Conservation (phyloP, 1,140 invertebrate genomes). For the Myzus persicae region DNA sequence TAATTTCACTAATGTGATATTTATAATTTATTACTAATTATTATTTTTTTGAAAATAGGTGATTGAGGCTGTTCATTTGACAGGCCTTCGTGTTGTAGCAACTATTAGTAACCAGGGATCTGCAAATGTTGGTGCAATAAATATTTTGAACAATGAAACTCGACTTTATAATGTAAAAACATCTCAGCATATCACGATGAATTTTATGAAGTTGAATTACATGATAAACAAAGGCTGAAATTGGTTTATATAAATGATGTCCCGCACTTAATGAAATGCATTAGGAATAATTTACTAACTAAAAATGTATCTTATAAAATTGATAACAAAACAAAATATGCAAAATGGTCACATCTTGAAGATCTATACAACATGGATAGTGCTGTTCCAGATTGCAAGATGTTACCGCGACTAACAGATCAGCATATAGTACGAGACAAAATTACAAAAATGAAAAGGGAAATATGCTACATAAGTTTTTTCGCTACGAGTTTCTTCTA, state of each 20-base stretch:
- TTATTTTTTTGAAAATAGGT: not conserved
- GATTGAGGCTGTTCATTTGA: not conserved
- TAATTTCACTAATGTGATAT: not conserved
- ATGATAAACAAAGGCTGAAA: not conserved
- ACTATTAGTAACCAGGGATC: not conserved
- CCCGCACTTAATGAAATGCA: not conserved
- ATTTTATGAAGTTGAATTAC: not conserved
- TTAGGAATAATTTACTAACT: not conserved
- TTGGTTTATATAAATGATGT: slow-evolving; percentile 1
- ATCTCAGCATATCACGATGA: not conserved
- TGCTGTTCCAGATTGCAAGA: too few relatives aligned
- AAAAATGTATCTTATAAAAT: not conserved
- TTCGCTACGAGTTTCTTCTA: not conserved
- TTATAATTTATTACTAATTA: too few relatives aligned
- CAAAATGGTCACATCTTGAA: not conserved
- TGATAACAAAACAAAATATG: not conserved
- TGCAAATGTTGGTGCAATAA: not conserved
- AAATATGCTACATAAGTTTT: not conserved
- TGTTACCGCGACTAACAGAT: too few relatives aligned
- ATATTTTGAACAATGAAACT: not conserved
- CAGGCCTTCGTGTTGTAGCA: not conserved
- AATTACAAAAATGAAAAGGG: not conserved
- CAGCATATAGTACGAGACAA: too few relatives aligned
- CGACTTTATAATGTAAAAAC: not conserved
- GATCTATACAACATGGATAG: not conserved